These are phyloP conservation scores for Myodes glareolus DNA, from an alignment of 2,113 vertebrate genomes.

Conservation along the genomic window DNA sequence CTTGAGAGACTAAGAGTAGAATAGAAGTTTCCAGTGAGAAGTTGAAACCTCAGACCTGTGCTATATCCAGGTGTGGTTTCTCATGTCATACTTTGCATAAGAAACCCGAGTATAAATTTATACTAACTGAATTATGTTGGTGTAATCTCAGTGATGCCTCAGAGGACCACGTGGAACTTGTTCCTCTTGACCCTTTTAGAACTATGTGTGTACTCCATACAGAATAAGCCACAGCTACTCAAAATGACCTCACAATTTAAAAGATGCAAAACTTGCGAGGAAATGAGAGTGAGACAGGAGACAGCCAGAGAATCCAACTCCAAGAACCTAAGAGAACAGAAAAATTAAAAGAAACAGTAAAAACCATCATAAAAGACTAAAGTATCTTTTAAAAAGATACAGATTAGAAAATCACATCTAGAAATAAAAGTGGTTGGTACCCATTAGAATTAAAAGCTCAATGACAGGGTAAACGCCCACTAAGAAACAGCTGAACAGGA, in stretches of 20 bases:
- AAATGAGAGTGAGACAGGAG: not conserved
- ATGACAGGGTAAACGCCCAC: not conserved
- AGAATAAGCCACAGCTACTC: not conserved
- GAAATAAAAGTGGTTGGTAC: constrained; percentile 19
- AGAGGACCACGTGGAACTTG: not conserved
- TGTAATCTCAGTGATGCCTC: not conserved
- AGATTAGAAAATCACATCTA: not conserved
- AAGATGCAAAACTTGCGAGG: not conserved
- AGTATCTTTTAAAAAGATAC: not conserved
- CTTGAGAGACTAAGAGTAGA: not conserved
- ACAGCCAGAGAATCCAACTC: not conserved
- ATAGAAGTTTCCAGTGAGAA: not conserved
- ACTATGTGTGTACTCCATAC: not conserved
- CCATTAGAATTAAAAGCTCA: not conserved
- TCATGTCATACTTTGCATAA: not conserved
- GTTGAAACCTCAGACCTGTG: not conserved
- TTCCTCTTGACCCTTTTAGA: not conserved
- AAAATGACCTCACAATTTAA: not conserved
- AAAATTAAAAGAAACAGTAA: not conserved
- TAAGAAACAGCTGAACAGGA: constrained; percentile 14
- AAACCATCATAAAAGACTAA: constrained; percentile 32
- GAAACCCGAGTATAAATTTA: not conserved
- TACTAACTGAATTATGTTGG: not conserved
- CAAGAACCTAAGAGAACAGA: not conserved
- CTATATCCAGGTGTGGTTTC: not conserved